phyloP scores from a whole-genome alignment of 2,888 invertebrate genomes.

The Nephrocerus scutellatus region DNA sequence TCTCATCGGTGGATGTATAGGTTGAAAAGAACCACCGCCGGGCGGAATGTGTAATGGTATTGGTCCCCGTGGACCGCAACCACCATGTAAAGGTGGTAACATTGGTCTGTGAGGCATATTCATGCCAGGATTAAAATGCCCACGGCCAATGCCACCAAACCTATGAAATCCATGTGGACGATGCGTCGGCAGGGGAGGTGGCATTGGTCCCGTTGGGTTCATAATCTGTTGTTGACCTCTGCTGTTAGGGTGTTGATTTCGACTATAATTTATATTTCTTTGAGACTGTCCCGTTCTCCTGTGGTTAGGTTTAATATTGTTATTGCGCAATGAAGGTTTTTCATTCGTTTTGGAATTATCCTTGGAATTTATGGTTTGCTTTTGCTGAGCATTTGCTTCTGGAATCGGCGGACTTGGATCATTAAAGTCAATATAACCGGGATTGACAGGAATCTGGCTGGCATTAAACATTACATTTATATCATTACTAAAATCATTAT shows the following conservation, averaged over 20 bases:
- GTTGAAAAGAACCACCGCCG: no score
- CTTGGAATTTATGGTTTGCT: conserved; percentile 7
- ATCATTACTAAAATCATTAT: conserved; percentile 21
- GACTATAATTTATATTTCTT: no score
- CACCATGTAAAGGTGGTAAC: conserved; percentile 25
- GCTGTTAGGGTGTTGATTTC: no score
- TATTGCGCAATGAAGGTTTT: conserved; percentile 12
- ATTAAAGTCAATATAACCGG: conserved; percentile 46
- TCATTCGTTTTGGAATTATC: conserved; percentile 14
- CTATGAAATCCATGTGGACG: conserved; percentile 32
- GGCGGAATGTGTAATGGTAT: conserved; percentile 19
- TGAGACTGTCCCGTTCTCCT: conserved; percentile 21
- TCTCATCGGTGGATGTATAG: conserved; percentile 33
- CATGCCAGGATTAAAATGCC: conserved; percentile 17
- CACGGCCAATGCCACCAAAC: conserved; percentile 7
- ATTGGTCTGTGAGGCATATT: conserved; percentile 25
- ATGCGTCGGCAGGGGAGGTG: conserved; percentile 27
- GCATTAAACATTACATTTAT: conserved; percentile 40
- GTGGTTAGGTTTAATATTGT: neutral
- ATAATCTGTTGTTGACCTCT: no score
- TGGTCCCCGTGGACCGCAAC: conserved; percentile 25
- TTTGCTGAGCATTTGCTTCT: conserved; percentile 17
- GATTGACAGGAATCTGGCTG: conserved; percentile 46
- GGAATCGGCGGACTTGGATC: conserved; percentile 34
- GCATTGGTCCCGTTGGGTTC: conserved; percentile 26